Evolutionary conservation across 1,140 invertebrate genomes (phyloP).

Genomic region (Cotesia typhae): DNA sequence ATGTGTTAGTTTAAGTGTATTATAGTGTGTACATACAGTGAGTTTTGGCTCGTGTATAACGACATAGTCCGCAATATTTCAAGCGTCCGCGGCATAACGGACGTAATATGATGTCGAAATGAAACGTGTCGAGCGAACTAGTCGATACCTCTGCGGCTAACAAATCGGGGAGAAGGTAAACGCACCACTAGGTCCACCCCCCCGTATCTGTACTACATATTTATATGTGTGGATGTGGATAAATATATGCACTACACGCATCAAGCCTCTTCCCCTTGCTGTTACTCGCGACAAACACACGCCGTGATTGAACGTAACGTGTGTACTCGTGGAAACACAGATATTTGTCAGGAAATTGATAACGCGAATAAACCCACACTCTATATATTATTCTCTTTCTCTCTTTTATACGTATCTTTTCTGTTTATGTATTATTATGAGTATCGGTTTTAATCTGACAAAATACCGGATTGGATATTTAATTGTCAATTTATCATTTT

Average conservation of each 20-base stretch:
- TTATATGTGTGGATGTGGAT: neutral
- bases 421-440: too few relatives aligned
- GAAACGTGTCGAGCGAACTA: conserved; percentile 31
- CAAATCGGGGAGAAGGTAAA: conserved; percentile 15
- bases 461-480: too few relatives aligned
- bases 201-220: neutral
- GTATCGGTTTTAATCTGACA: too few relatives aligned
- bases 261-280: too few relatives aligned
- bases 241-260: conserved; percentile 3
- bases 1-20: conserved; percentile 1
- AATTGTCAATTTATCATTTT: too few relatives aligned
- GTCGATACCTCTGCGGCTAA: conserved; percentile 30
- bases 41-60: conserved; percentile 17
- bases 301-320: conserved; percentile 26
- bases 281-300: neutral
- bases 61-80: conserved; percentile 32
- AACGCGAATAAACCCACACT: conserved; percentile 60
- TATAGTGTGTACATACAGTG: neutral
- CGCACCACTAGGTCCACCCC: neutral
- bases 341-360: conserved; percentile 66
- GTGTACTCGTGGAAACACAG: conserved; percentile 54
- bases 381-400: neutral
- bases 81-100: conserved; percentile 27
- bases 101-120: conserved; percentile 34
- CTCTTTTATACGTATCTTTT: neutral